Evolutionary conservation across 2,113 vertebrate genomes (phyloP).

Genomic region (Nycticebus coucang): DNA sequence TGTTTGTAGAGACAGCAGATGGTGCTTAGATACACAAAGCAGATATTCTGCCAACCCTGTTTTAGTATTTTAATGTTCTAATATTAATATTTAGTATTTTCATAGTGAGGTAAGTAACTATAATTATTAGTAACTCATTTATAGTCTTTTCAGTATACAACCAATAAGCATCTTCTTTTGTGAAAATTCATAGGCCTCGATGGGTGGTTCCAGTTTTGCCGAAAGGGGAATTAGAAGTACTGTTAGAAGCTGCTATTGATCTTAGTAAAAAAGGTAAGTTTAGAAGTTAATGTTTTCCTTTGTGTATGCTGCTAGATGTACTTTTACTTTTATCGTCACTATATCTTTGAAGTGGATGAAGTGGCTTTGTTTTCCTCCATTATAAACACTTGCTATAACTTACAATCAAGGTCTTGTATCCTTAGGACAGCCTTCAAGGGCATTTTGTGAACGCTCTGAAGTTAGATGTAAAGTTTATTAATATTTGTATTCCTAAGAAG

Average conservation of each 20-base stretch:
- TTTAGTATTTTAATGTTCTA: slow-evolving; percentile 51
- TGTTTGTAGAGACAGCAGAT: slow-evolving; percentile 43
- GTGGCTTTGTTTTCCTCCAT: slow-evolving; percentile 16
- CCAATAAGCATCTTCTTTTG: slow-evolving; percentile 61
- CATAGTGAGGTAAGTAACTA: slow-evolving; percentile 3
- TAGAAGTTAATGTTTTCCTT: background rate
- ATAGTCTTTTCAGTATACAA: background rate
- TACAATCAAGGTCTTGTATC: background rate
- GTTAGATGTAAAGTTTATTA: background rate
- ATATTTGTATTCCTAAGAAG: background rate
- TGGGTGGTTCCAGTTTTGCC: slow-evolving; percentile 99
- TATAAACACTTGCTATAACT: background rate
- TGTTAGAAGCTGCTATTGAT: slow-evolving; percentile 99
- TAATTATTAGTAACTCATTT: slow-evolving; percentile 55
- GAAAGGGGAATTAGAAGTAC: slow-evolving; percentile 99
- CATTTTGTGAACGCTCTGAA: slow-evolving; percentile 14
- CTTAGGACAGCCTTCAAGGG: background rate
- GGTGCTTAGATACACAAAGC: background rate
- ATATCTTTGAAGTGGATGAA: background rate
- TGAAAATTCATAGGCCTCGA: slow-evolving; percentile 90
- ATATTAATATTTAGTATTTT: slow-evolving; percentile 53
- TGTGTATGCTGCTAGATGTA: background rate
- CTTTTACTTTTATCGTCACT: background rate
- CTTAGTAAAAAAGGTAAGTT: slow-evolving; percentile 99
- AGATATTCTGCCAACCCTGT: background rate